Evolutionary conservation across 2,888 invertebrate species (phyloP).

Genomic region (Mythimna albipuncta): DNA sequence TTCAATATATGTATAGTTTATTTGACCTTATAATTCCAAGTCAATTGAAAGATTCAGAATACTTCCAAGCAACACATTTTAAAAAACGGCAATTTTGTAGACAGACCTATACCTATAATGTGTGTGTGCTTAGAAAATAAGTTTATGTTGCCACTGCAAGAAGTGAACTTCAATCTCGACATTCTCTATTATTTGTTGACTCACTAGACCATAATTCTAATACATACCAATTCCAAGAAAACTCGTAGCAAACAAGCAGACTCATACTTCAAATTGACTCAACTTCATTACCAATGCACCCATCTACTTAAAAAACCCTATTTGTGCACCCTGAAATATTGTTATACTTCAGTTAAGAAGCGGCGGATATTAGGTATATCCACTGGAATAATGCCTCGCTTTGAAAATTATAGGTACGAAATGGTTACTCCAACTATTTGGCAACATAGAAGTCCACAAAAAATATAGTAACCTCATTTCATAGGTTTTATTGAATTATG

Average conservation of each 20-base stretch:
- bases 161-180: not conserved
- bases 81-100: too few species aligned
- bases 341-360: not conserved
- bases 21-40: too few species aligned
- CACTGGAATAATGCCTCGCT: not conserved
- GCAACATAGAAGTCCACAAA: too few species aligned
- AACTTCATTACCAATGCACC: conserved; percentile 46
- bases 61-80: too few species aligned
- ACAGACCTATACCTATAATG: too few species aligned
- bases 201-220: conserved; percentile 1
- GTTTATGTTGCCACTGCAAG: not conserved
- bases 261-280: conserved; percentile 37
- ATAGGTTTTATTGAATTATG: too few species aligned
- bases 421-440: too few species aligned
- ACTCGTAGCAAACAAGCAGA: not conserved
- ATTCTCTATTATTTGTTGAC: not conserved
- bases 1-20: too few species aligned
- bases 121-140: rapidly evolving
- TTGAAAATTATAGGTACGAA: not conserved
- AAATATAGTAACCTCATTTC: too few species aligned
- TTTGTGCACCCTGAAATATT: not conserved
- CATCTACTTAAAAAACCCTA: conserved; percentile 4
- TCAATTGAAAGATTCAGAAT: too few species aligned
- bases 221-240: not conserved
- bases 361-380: not conserved